Base-by-base conservation (phyloP, 2,113 vertebrate genomes). In the Zosterops pallidus region DNA sequence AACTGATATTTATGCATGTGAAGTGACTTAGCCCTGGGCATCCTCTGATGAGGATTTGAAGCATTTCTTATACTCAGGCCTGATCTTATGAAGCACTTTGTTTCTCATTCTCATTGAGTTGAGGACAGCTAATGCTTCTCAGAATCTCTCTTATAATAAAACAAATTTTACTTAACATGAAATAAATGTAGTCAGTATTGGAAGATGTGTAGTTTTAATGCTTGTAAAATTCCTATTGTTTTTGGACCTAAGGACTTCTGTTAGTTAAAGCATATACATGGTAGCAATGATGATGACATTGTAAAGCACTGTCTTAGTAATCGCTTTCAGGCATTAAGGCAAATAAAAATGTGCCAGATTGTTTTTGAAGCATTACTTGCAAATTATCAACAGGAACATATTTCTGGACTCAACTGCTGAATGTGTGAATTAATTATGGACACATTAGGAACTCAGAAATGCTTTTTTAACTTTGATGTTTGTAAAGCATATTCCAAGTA, bases 371-470 rank as follows among this genome's bases (percentile, higher is more conserved):
- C 84, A 96, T 94, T 96, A 75, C 80, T 97, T 96, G 92, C 85
- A 98, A 95, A 98, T 97, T 96, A 95, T 95, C 94, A 97, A 95
- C 94, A 97, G 64, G 85, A 97, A 97, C 97, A 93, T 97, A 97
- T 97, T 98, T 98, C 95, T 97, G 94, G 96, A 97, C 96, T 91
- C 91, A 89, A 82, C 92, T 95, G 95, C 89, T 55, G 83, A 97
- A 97, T 93, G 90, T 97, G 97, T 97, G 96, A 97, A 97, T 97
- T 97, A 97, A 97, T 98, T 97, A 96, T 53, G 89, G 94, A 89
- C 86, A 86, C 88, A 94, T 97, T 97, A 97, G 72, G 78, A 97
- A 86, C 71, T 92, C 85, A 93, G 69, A 95, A 86, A 79, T 93
- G 17, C 85, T 90, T 78, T 92, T 95, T 89, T 28, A 92, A 95